Evolutionary conservation across 2,113 vertebrate species (phyloP), one percentile per base, ranked within the genome.

Genomic region (Caretta caretta): DNA sequence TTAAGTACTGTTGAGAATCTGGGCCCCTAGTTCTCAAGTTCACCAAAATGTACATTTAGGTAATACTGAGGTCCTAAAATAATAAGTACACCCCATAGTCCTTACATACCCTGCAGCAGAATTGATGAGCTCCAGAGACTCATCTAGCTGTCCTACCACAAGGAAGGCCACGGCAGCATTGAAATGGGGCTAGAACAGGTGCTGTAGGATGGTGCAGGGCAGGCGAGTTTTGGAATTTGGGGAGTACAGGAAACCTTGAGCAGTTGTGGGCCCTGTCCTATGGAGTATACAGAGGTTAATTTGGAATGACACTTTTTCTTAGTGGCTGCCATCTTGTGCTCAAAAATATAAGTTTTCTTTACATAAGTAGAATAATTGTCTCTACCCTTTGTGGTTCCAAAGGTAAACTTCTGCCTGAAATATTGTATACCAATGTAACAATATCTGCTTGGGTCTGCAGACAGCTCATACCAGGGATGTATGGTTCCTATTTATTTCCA

Each of bases 131-230:
- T 81, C 46, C 25, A 51, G 53, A 94, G 84, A 24, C 31, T 27
- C 31, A 90, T 65, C 1, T 51, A 90, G 57, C 24, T 72, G 65
- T 79, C 24, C 54, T 90, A 46, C 10, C 24, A 54, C 79, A 80
- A 88, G 90, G 72, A 92, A 86, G 0, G 0, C 38, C 38, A 17
- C 0, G 1, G 91, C 49, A 92, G 62, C 3, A 50, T 35, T 90
- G 57, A 90, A 22, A 31, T 88, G 89, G 65, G 42, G 69, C 14
- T 8, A 14, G 29, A 35, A 14, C 46, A 72, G 25, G 38, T 83
- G 9, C 56, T 80, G 11, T 42, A 84, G 88, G 87, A 89, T 13
- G 20, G 6, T 24, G 1, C 38, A 81, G 38, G 50, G 81, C 59
- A 42, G 65, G 49, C 90, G 80, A n/a, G 5, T 87, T 92, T 88